Evolutionary conservation across 2,113 vertebrate species (phyloP).

Genomic region (Erinaceus europaeus): DNA sequence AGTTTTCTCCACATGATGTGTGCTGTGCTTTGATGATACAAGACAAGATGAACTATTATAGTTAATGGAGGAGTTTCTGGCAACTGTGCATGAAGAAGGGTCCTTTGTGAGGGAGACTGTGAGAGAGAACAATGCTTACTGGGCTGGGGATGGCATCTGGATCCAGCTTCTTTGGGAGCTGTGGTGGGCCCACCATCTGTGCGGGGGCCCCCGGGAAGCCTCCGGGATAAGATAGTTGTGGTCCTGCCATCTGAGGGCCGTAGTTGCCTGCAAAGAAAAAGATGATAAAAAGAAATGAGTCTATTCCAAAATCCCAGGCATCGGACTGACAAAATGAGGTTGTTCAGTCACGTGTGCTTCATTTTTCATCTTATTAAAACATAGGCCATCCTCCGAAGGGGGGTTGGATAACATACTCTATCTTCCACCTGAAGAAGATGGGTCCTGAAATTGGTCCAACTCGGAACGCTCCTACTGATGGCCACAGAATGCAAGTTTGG

Average conservation of each 20-base stretch:
- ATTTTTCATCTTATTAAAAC: not conserved
- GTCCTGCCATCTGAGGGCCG: slow-evolving; percentile 85
- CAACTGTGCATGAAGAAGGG: not conserved
- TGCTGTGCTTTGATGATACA: not conserved
- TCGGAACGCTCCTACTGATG: no score
- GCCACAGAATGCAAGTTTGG: no score
- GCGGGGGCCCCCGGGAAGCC: slow-evolving; percentile 83
- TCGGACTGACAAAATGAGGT: not conserved
- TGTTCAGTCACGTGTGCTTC: not conserved
- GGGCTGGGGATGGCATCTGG: slow-evolving; percentile 93
- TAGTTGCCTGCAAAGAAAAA: slow-evolving; percentile 81
- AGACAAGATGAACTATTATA: not conserved
- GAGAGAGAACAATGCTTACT: slow-evolving; percentile 80
- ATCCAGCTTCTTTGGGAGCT: slow-evolving; percentile 92
- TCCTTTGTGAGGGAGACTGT: not conserved
- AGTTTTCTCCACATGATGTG: accelerated
- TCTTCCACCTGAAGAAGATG: no score
- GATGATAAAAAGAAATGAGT: not conserved
- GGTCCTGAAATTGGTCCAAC: no score
- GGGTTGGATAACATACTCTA: no score
- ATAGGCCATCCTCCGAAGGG: no score
- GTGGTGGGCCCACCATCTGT: slow-evolving; percentile 87
- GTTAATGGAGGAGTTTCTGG: not conserved
- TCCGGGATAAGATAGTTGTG: slow-evolving; percentile 86
- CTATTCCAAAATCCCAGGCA: not conserved